Percentiles rank a stretch among this genome's conserved stretches.
These are phyloP conservation scores for Hololepta plana DNA, from an alignment of 2,888 invertebrate species.

Conservation along the genomic window DNA sequence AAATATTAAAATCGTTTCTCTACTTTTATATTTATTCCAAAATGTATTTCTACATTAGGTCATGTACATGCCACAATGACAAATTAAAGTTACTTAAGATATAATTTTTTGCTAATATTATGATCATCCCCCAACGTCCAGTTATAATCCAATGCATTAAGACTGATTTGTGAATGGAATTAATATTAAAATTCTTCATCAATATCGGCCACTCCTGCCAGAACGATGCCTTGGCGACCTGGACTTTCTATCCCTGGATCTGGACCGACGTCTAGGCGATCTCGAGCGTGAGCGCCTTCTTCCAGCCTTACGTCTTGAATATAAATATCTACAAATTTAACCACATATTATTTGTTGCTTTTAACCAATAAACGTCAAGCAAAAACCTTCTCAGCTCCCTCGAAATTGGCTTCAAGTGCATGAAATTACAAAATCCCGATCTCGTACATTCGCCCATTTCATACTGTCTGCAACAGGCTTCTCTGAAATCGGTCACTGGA, in stretches of 20 bases:
- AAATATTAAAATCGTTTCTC: too few species aligned
- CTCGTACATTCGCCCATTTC: constrained; percentile 99
- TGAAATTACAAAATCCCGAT: constrained; percentile 99
- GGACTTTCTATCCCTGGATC: constrained; percentile 28
- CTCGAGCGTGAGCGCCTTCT: constrained; percentile 39
- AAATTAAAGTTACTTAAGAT: too few species aligned
- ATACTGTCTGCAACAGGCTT: constrained; percentile 98
- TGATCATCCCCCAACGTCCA: too few species aligned
- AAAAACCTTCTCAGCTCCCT: constrained; percentile 67
- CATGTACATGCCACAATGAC: too few species aligned
- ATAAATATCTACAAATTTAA: constrained; percentile 37
- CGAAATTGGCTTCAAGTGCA: constrained; percentile 98
- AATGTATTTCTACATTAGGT: too few species aligned
- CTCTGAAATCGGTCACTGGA: constrained; percentile 97
- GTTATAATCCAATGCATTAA: too few species aligned
- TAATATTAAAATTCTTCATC: too few species aligned
- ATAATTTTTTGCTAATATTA: too few species aligned
- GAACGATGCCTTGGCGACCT: constrained; percentile 26
- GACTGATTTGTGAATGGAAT: too few species aligned
- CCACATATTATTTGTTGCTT: background rate
- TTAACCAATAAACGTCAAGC: constrained; percentile 2
- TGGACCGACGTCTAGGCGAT: constrained; percentile 32
- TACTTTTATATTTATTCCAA: too few species aligned
- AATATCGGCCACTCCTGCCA: constrained; percentile 32
- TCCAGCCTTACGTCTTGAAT: constrained; percentile 47